Base-by-base conservation (phyloP, 2,113 vertebrate genomes). In the Glaucidium brasilianum region DNA sequence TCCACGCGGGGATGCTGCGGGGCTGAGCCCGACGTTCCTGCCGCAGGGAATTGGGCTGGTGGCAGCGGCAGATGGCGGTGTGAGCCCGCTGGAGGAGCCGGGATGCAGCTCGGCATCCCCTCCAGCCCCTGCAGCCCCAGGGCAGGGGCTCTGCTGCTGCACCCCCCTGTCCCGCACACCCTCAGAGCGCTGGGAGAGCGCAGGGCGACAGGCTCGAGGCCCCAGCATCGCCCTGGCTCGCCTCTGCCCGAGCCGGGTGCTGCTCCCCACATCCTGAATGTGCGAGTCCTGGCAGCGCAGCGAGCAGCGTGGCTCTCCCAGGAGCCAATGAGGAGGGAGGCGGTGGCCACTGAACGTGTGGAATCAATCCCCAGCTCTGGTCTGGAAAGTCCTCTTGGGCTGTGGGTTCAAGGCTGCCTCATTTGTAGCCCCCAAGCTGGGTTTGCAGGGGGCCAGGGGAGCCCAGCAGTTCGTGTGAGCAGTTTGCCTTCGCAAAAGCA, bases 21-120 rank as follows among this genome's bases (percentile, higher is more conserved):
- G 10, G 45, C 45, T 47, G 45, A 43, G 43, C 45, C 20, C 19
- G 45, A 9, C 45, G 17, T 47, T 47, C 45, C 45, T 19, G 45
- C 45, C 45, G 45, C 19, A 4, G 45, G 45, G 45, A 47, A 47
- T 47, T 21, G 43, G 13, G 23, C 2, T 20, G 26, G 55, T 2
- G 27, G 39, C 45, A 41, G 87, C 94, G 2, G 95, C 94, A 97
- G 96, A 20, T 92, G 95, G 96, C 91, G 47, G 35, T 90, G 88
- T 56, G 71, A 93, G 92, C 41, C 91, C 6, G 58, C 52, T 3
- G 0, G n/a, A 88, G 52, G 9, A 47, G 37, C 32, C 3, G 1
- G 34, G 27, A 52, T 18, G 85, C 50, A 6, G 58, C 66, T 29
- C 35, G 16, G 43, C 16, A 43, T 43, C 43, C 43, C 43, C 43